Conservation (phyloP, 2,797 vertebrate species). For the Ceyx erithaca region DNA sequence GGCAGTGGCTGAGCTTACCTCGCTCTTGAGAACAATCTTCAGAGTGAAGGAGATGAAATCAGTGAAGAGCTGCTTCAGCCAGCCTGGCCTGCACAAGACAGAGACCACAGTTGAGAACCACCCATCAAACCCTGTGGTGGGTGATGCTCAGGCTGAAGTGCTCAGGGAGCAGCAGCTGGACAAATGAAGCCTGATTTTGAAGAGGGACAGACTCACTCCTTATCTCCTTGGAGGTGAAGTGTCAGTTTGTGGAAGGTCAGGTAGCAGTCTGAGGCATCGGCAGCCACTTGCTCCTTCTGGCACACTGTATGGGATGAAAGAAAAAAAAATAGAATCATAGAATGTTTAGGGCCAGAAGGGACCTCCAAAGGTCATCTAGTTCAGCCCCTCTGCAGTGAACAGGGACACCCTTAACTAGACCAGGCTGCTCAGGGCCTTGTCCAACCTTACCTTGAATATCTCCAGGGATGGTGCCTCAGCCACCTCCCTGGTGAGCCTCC, state of each 20-base stretch:
- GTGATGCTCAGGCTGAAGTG: background rate
- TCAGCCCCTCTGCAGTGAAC: too few relatives aligned
- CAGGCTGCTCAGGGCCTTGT: too few relatives aligned
- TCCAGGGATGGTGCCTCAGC: too few relatives aligned
- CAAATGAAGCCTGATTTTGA: accelerated
- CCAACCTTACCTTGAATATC: too few relatives aligned
- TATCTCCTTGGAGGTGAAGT: conserved; percentile 86
- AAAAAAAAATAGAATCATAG: too few relatives aligned
- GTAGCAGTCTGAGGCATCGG: conserved; percentile 84
- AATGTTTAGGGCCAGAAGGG: too few relatives aligned
- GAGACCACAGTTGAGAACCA: background rate
- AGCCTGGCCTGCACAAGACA: conserved; percentile 81
- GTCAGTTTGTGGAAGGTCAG: conserved; percentile 85
- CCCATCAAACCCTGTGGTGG: accelerated
- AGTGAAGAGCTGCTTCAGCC: conserved; percentile 88
- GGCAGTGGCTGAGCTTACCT: conserved; percentile 78
- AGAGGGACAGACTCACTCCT: conserved; percentile 75
- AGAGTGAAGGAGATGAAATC: conserved; percentile 90
- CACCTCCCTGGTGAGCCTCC: too few relatives aligned
- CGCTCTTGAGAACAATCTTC: conserved; percentile 85
- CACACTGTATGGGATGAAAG: conserved; percentile 73
- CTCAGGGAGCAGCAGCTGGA: background rate
- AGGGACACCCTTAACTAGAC: too few relatives aligned
- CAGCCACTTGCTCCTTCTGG: conserved; percentile 75
- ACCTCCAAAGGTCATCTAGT: too few relatives aligned